Conservation (phyloP, 2,888 invertebrate genomes). For the Troides helena region DNA sequence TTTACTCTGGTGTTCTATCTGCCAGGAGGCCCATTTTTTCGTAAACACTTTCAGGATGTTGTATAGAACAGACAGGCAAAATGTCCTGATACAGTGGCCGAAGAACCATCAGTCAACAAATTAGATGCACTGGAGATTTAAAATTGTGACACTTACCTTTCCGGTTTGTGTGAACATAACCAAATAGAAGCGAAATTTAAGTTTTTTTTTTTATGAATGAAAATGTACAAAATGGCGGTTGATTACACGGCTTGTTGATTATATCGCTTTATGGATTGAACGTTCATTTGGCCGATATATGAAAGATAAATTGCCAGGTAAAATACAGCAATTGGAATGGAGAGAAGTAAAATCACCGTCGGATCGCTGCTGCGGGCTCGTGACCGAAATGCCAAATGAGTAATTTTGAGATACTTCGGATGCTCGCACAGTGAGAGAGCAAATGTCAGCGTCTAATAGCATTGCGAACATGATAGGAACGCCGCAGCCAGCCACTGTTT, state of each 20-base stretch:
- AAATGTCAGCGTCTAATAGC: slow-evolving; percentile 76
- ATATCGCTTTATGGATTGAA: slow-evolving; percentile 22
- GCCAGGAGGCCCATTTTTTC: no score
- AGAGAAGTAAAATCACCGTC: slow-evolving; percentile 78
- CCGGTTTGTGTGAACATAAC: background rate
- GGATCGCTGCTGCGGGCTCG: slow-evolving; percentile 63
- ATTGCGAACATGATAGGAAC: slow-evolving; percentile 66
- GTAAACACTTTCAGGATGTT: no score
- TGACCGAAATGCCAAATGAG: slow-evolving; percentile 77
- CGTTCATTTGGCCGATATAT: slow-evolving; percentile 45
- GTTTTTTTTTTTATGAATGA: slow-evolving; percentile 3
- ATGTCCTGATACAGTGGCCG: no score
- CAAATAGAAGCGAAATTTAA: background rate
- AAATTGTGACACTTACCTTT: background rate
- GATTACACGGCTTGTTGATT: slow-evolving; percentile 17
- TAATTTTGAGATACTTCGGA: slow-evolving; percentile 77
- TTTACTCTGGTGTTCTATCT: no score
- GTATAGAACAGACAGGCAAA: no score
- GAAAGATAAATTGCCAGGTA: slow-evolving; percentile 70
- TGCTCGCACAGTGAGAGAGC: slow-evolving; percentile 61
- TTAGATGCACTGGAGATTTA: no score
- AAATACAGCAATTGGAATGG: slow-evolving; percentile 74
- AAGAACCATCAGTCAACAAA: no score
- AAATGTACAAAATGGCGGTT: slow-evolving; percentile 6
- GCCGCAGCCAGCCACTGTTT: slow-evolving; percentile 58